phyloP scores from a whole-genome alignment of 1,140 invertebrate genomes.

The Adelges cooleyi region DNA sequence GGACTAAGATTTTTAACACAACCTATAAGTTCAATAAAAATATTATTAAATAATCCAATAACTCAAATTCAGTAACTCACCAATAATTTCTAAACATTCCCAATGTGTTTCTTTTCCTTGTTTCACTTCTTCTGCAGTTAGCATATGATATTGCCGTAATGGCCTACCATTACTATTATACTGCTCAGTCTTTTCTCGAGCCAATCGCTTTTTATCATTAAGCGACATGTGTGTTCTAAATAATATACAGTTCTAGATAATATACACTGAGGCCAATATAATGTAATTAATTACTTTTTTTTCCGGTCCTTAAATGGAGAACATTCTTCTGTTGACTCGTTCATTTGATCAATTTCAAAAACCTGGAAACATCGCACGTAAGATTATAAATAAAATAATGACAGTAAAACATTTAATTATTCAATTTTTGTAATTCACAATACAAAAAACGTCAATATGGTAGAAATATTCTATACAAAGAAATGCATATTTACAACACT shows the following conservation, averaged over 20 bases:
- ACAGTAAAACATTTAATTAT: no score
- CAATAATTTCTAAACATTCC: constrained; percentile 63
- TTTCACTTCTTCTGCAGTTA: constrained; percentile 81
- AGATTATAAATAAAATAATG: no score
- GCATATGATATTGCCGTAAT: constrained; percentile 69
- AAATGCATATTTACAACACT: no score
- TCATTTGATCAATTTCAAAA: constrained; percentile 6
- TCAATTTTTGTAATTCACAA: no score
- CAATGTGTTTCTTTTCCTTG: constrained; percentile 83
- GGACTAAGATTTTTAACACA: constrained; percentile 81
- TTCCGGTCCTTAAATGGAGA: constrained; percentile 27
- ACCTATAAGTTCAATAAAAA: neutral
- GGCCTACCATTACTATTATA: constrained; percentile 18
- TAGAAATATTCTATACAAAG: no score
- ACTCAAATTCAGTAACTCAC: constrained; percentile 35
- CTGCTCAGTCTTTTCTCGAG: constrained; percentile 14
- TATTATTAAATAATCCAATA: neutral
- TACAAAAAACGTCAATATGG: no score
- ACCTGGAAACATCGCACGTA: neutral
- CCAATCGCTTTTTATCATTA: constrained; percentile 19
- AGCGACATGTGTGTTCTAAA: constrained; percentile 18
- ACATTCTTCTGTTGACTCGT: constrained; percentile 22
- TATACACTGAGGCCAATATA: neutral
- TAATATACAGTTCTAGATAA: neutral
- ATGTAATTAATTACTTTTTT: constrained; percentile 9